phyloP scores from a whole-genome alignment of 2,888 invertebrate genomes.

The Strigamia crassipes region DNA sequence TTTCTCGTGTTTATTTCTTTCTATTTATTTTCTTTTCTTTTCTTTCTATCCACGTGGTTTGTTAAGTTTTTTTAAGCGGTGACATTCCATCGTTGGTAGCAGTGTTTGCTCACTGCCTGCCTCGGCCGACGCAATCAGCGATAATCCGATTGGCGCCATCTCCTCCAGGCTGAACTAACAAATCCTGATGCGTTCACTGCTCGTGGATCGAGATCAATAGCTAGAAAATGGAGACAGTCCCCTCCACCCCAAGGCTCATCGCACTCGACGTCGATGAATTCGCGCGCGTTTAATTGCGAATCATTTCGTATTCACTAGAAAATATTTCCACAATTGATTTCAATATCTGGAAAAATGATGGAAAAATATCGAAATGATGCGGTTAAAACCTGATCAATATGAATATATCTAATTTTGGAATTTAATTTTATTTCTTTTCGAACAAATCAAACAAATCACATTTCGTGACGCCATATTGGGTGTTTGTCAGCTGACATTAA shows the following conservation, averaged over 20 bases:
- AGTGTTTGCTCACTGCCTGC: slow-evolving; percentile 21
- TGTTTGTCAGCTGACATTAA: no score
- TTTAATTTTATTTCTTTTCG: not conserved
- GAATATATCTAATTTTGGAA: not conserved
- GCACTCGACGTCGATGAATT: slow-evolving; percentile 27
- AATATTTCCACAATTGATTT: slow-evolving; percentile 6
- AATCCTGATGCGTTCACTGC: slow-evolving; percentile 31
- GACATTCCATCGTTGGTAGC: not conserved
- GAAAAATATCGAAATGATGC: slow-evolving; percentile 7
- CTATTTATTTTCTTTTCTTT: not conserved
- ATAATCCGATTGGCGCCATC: slow-evolving; percentile 31
- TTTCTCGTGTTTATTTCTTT: not conserved
- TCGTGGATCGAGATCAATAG: slow-evolving; percentile 34
- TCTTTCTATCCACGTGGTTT: slow-evolving; percentile 7
- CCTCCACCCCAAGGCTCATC: not conserved
- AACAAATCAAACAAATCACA: no score
- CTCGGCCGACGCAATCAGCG: slow-evolving; percentile 25
- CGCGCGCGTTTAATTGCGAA: slow-evolving; percentile 21
- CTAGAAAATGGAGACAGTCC: slow-evolving; percentile 26
- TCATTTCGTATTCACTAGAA: slow-evolving; percentile 11
- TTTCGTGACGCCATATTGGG: no score
- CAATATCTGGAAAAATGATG: slow-evolving; percentile 20
- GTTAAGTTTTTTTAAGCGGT: slow-evolving; percentile 32
- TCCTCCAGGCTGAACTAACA: slow-evolving; percentile 34
- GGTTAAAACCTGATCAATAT: not conserved